These are phyloP conservation scores for Gnathonemus longibarbis DNA, from an alignment of 2,113 vertebrate species.

Conservation along the genomic window DNA sequence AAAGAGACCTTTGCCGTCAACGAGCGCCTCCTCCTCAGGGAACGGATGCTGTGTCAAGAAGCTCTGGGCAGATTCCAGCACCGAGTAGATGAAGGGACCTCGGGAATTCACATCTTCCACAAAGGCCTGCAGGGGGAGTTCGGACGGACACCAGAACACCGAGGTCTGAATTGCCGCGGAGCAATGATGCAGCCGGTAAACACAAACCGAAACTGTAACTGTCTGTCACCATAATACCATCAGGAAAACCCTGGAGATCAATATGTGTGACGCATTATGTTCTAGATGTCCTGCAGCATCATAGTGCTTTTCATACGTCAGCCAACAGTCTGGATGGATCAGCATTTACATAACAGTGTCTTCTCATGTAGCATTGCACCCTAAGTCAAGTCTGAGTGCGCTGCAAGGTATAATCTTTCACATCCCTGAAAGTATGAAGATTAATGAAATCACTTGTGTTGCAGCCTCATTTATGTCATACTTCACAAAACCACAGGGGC, in stretches of 20 bases:
- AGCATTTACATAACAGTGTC: not conserved
- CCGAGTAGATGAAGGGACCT: slow-evolving; percentile 71
- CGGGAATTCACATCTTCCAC: slow-evolving; percentile 77
- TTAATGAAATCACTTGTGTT: slow-evolving; percentile 36
- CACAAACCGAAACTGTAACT: not conserved
- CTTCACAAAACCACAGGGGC: slow-evolving; percentile 20
- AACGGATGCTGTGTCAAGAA: slow-evolving; percentile 75
- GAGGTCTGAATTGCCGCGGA: not conserved
- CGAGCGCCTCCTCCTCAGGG: slow-evolving; percentile 62
- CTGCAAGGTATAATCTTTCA: not conserved
- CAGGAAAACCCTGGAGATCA: not conserved
- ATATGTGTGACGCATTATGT: not conserved
- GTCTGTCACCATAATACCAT: not conserved
- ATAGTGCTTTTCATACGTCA: not conserved
- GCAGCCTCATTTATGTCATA: slow-evolving; percentile 14
- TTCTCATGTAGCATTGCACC: not conserved
- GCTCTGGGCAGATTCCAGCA: slow-evolving; percentile 72
- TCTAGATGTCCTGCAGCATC: not conserved
- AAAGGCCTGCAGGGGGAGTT: slow-evolving; percentile 54
- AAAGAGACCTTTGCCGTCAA: slow-evolving; percentile 63
- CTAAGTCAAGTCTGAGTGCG: not conserved
- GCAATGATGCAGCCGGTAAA: not conserved
- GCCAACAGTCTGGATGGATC: not conserved
- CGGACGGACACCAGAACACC: not conserved
- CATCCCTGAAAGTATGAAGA: slow-evolving; percentile 25